Evolutionary conservation across 2,113 vertebrate species (phyloP).

Genomic region (Upupa epops): DNA sequence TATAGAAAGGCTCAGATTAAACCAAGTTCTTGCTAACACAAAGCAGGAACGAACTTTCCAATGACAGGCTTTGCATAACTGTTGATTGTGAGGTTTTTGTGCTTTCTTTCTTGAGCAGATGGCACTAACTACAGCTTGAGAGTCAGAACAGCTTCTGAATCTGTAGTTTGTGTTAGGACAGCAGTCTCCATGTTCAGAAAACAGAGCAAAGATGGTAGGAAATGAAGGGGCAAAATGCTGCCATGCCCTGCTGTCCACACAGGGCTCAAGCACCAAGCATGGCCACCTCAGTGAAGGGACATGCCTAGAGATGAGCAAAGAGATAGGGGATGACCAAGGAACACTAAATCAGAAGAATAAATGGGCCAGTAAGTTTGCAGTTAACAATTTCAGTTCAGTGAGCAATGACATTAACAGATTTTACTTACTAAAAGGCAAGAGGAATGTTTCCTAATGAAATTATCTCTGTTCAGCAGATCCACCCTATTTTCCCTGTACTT

Average conservation of each 20-base stretch:
- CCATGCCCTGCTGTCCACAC: accelerated
- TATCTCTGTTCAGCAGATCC: not conserved
- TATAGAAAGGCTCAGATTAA: not conserved
- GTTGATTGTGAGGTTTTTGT: not conserved
- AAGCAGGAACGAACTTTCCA: not conserved
- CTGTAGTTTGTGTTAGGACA: not conserved
- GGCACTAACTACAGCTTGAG: not conserved
- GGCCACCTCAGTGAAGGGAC: not conserved
- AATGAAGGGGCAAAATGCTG: not conserved
- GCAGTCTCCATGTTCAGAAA: not conserved
- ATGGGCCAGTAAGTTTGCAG: not conserved
- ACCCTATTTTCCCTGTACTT: not conserved
- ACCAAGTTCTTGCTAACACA: not conserved
- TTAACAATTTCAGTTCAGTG: not conserved
- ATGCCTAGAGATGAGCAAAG: not conserved
- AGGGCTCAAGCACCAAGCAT: accelerated
- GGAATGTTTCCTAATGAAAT: not conserved
- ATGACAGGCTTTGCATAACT: not conserved
- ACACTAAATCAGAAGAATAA: not conserved
- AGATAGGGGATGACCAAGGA: not conserved
- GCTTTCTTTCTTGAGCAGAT: not conserved
- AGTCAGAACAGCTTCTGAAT: not conserved
- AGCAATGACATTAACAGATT: not conserved
- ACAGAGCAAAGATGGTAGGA: not conserved
- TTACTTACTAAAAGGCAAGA: not conserved